A percentile compares a stretch with the other conserved stretches of the same genome.
Evolutionary conservation across 2,797 vertebrate species (phyloP).

Genomic region (Tadarida brasiliensis): DNA sequence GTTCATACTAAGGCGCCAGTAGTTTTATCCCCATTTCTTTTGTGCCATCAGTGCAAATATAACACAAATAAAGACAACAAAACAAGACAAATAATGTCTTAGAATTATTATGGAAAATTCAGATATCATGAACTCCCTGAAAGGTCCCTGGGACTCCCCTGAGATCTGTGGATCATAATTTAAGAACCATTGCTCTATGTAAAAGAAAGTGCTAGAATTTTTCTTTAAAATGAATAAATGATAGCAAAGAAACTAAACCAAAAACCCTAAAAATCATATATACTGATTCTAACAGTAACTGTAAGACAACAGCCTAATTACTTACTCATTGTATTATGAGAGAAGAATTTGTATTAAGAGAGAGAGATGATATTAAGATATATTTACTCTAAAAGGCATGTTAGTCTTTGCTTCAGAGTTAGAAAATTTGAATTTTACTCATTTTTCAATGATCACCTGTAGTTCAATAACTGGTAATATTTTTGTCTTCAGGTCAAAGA

Average conservation of each 20-base stretch:
- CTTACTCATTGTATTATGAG: background rate
- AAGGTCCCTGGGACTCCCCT: background rate
- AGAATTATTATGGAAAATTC: background rate
- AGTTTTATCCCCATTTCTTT: background rate
- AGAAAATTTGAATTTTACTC: background rate
- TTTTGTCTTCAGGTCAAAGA: constrained; percentile 28
- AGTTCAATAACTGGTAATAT: constrained; percentile 17
- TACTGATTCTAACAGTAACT: background rate
- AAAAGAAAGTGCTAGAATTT: constrained; percentile 3
- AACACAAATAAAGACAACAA: background rate
- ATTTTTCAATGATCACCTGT: constrained; percentile 38
- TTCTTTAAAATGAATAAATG: constrained; percentile 11
- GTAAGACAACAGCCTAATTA: background rate
- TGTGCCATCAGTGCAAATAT: background rate
- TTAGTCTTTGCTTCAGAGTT: constrained; percentile 38
- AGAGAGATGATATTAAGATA: background rate
- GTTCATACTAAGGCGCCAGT: background rate
- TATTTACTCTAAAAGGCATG: background rate
- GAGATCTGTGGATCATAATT: background rate
- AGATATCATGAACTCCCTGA: background rate
- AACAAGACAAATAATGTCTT: background rate
- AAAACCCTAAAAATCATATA: constrained; percentile 5
- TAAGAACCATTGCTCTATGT: background rate
- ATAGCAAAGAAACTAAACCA: constrained; percentile 21
- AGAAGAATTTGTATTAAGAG: background rate